These are phyloP conservation scores for Gavia stellata DNA, from an alignment of 2,113 vertebrate species.

Conservation along the genomic window DNA sequence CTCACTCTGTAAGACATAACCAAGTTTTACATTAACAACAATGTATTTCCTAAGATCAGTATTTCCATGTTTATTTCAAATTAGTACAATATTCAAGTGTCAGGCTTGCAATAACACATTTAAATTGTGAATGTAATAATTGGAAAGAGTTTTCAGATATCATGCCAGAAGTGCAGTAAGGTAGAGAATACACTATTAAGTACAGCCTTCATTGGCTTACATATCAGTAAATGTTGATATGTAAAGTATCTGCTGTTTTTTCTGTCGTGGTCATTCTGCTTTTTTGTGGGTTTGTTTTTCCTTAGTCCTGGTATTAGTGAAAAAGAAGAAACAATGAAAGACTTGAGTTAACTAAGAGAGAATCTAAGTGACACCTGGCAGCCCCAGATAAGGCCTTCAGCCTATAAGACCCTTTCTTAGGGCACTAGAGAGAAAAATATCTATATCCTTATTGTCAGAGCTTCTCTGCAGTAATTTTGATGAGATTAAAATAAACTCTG, in stretches of 20 bases:
- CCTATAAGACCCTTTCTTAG: background rate
- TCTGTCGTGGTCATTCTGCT: background rate
- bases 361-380: background rate
- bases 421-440: background rate
- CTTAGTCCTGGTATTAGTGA: background rate
- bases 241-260: background rate
- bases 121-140: background rate
- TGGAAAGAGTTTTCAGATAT: background rate
- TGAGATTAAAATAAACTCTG: background rate
- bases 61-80: background rate
- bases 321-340: background rate
- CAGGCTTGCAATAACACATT: background rate
- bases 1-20: background rate
- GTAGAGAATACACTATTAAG: background rate
- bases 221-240: background rate
- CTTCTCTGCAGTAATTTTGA: background rate
- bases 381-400: background rate
- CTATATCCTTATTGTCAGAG: background rate
- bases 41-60: background rate
- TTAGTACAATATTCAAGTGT: background rate
- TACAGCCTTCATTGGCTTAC: background rate
- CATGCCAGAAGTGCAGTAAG: background rate
- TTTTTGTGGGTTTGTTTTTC: background rate
- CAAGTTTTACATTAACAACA: background rate
- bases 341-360: background rate